A percentile compares a stretch with the other conserved stretches of the same genome.
phyloP scores from a whole-genome alignment of 64 coral and sea anemone genomes.

The Dendrophyllia cribrosa region DNA sequence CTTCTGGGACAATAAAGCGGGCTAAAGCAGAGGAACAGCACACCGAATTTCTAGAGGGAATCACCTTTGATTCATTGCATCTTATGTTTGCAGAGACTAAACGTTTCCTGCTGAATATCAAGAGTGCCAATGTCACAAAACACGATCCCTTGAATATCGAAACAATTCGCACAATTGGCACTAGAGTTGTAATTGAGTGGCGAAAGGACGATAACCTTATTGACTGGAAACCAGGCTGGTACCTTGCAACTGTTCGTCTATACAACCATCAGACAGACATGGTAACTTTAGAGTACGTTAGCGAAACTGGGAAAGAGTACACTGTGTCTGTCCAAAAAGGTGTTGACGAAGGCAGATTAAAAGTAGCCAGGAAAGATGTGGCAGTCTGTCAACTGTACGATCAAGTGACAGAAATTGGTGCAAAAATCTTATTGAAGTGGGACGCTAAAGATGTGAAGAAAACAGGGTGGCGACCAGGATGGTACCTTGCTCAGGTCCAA shows the following conservation, averaged over 20 bases:
- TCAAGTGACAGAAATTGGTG: slow-evolving; percentile 50
- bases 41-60: no score
- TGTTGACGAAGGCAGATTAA: not conserved
- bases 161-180: no score
- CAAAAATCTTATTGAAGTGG: slow-evolving; percentile 38
- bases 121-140: no score
- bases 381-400: not conserved
- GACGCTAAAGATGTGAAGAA: slow-evolving; percentile 23
- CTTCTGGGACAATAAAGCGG: no score
- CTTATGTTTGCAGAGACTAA: no score
- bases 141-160: no score
- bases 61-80: no score
- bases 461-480: slow-evolving; percentile 52
- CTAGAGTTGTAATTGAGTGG: not conserved
- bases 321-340: not conserved
- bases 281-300: not conserved
- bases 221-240: slow-evolving; percentile 22
- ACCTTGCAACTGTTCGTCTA: not conserved
- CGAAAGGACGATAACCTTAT: not conserved
- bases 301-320: not conserved
- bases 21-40: no score
- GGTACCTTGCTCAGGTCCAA: slow-evolving; percentile 35
- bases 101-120: no score
- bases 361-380: not conserved
- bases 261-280: not conserved